These are phyloP conservation scores for Tetramorium alpestre DNA, from an alignment of 1,140 invertebrate genomes.

Conservation along the genomic window DNA sequence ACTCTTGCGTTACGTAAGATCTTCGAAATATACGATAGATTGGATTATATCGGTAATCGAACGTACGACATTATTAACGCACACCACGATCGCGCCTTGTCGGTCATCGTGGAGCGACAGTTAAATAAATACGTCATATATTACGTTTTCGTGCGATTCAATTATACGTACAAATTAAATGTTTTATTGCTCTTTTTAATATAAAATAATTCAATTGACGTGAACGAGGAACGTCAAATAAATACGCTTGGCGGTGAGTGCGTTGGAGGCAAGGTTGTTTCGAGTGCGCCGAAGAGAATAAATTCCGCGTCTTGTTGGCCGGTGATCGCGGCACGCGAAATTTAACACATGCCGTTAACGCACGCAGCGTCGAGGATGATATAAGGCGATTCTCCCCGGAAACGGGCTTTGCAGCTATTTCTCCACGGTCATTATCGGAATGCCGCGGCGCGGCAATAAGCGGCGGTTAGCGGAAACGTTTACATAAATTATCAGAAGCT, in stretches of 20 bases:
- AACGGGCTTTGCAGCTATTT: background rate
- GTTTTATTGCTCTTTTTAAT: no score
- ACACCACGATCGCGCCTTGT: no score
- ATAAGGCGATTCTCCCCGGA: background rate
- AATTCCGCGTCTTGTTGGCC: background rate
- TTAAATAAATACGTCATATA: no score
- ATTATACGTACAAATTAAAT: no score
- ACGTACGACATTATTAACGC: background rate
- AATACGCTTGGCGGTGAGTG: no score
- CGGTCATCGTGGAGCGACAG: no score
- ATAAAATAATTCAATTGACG: no score
- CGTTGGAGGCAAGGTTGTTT: no score
- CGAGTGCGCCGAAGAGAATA: background rate
- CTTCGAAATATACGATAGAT: background rate
- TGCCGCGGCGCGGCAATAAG: background rate
- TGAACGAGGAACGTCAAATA: no score
- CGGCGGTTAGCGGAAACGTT: background rate
- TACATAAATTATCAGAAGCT: slow-evolving; percentile 29
- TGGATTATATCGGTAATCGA: slow-evolving; percentile 25
- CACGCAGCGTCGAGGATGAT: background rate
- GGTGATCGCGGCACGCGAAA: background rate
- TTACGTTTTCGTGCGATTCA: no score
- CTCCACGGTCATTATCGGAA: background rate
- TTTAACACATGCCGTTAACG: background rate
- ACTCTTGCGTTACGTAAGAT: slow-evolving; percentile 14